Conservation (phyloP, 2,797 vertebrate genomes). For the Lepilemur ruficaudatus region DNA sequence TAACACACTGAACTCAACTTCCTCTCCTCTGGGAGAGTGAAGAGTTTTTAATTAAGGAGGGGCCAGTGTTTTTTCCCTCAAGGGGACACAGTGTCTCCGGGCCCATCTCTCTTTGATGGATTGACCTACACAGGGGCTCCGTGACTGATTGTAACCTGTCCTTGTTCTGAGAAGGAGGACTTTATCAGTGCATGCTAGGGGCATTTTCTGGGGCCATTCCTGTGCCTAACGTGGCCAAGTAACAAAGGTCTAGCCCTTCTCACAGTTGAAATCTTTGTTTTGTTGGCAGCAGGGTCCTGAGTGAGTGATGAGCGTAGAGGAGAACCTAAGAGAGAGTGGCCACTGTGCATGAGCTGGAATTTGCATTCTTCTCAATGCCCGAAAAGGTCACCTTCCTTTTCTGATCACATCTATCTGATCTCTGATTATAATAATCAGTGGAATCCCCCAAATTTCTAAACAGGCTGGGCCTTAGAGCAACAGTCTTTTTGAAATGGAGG, state of each 20-base stretch:
- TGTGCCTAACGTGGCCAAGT: background rate
- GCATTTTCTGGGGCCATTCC: background rate
- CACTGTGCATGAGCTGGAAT: background rate
- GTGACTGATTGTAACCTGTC: background rate
- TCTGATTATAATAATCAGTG: background rate
- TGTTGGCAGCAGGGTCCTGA: background rate
- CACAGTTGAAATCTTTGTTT: background rate
- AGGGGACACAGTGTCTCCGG: background rate
- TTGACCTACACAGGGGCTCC: background rate
- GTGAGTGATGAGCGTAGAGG: background rate
- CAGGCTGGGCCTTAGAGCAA: background rate
- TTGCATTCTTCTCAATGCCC: background rate
- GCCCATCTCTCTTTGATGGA: background rate
- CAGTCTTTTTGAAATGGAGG: background rate
- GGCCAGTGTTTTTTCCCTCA: background rate
- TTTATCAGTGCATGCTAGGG: background rate
- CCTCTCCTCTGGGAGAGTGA: constrained; percentile 27
- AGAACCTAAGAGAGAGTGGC: background rate
- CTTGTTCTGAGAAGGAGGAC: background rate
- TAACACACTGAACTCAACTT: constrained; percentile 34
- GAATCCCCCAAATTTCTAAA: background rate
- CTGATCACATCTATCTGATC: background rate
- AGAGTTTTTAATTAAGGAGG: constrained; percentile 18
- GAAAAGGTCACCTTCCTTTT: background rate
- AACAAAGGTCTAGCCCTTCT: background rate